Evolutionary conservation across 2,113 vertebrate genomes (phyloP).

Genomic region (Kryptolebias marmoratus): DNA sequence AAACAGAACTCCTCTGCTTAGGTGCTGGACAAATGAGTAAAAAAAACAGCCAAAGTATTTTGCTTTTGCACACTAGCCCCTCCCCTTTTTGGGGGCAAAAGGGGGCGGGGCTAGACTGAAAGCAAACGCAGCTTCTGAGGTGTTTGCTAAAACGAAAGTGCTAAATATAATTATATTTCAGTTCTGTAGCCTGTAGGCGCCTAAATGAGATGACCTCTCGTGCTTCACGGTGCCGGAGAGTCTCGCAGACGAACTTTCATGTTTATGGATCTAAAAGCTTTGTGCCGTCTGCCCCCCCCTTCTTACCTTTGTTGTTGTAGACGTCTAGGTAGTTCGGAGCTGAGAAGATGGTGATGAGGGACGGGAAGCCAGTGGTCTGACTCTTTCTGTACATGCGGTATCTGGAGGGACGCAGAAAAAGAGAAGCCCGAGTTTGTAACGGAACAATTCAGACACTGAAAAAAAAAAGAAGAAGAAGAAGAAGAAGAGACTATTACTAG

Average conservation of each 20-base stretch:
- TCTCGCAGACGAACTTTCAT: too few relatives aligned
- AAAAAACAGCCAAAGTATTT: neutral
- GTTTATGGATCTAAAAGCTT: too few relatives aligned
- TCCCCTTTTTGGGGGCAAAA: neutral
- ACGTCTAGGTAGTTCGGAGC: conserved; percentile 99
- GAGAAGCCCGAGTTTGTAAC: conserved; percentile 20
- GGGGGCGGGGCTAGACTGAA: too few relatives aligned
- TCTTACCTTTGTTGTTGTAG: conserved; percentile 99
- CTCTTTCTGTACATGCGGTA: conserved; percentile 99
- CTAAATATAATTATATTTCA: neutral
- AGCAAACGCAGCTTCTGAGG: neutral
- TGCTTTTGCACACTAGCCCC: neutral
- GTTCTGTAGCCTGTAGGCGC: neutral
- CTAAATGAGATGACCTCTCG: too few relatives aligned
- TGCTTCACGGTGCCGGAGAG: too few relatives aligned
- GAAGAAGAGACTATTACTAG: conserved; percentile 11
- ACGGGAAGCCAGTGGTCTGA: conserved; percentile 99
- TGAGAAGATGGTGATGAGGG: conserved; percentile 99
- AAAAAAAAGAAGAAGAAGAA: conserved; percentile 28
- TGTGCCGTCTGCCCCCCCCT: too few relatives aligned
- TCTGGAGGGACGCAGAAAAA: conserved; percentile 71
- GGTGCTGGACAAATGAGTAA: neutral
- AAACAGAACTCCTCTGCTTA: too few relatives aligned
- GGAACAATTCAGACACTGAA: conserved; percentile 1
- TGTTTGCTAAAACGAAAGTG: neutral